Percentiles rank a stretch among this genome's conserved stretches.
These are phyloP conservation scores for Larimichthys polyactis DNA, from an alignment of 2,113 vertebrate genomes.

Conservation along the genomic window DNA sequence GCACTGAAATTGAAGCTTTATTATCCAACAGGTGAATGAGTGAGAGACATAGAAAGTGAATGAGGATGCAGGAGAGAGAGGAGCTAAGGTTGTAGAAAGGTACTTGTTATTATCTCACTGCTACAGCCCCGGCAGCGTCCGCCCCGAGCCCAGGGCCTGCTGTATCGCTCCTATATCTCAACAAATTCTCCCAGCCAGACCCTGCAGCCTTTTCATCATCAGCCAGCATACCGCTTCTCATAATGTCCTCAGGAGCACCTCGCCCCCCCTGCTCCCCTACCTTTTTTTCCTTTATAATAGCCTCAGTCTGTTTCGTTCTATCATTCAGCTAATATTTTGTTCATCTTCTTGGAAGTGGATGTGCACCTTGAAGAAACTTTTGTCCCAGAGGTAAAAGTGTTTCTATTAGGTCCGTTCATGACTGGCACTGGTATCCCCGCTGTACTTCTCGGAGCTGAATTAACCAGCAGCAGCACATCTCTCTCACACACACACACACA, in stretches of 20 bases:
- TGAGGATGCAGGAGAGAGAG: conserved; percentile 11
- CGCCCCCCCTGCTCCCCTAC: background rate
- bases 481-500: background rate
- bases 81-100: conserved; percentile 44
- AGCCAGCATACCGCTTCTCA: conserved; percentile 44
- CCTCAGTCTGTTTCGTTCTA: conserved; percentile 39
- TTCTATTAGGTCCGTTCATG: conserved; percentile 35
- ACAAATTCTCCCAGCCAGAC: conserved; percentile 50
- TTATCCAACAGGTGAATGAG: conserved; percentile 45
- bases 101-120: conserved; percentile 61
- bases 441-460: background rate
- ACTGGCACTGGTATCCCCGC: background rate
- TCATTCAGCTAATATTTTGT: conserved; percentile 59
- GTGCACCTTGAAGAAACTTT: conserved; percentile 54
- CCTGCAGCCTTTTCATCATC: conserved; percentile 67
- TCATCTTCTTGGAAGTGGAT: conserved; percentile 44
- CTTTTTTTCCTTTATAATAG: conserved; percentile 55
- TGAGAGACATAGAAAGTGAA: conserved; percentile 13
- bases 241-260: conserved; percentile 50
- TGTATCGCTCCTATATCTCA: conserved; percentile 62
- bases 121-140: conserved; percentile 45
- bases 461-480: background rate
- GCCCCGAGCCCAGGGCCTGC: conserved; percentile 15
- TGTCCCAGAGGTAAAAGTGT: conserved; percentile 43
- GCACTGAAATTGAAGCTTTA: background rate